These are phyloP conservation scores for Mus minutoides DNA, from an alignment of 2,797 vertebrate species.

Conservation along the genomic window DNA sequence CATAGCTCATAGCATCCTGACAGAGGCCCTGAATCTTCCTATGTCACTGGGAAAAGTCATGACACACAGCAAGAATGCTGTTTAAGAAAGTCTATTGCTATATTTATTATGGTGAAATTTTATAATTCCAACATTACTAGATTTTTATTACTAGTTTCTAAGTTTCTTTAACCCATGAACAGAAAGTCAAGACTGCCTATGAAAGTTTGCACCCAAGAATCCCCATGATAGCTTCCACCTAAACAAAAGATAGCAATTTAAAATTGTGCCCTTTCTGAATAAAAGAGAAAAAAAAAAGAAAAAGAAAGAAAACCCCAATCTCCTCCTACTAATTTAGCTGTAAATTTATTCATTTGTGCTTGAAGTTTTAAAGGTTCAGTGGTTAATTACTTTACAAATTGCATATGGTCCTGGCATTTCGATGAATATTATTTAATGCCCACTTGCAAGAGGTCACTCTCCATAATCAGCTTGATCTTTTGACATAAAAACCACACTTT, in stretches of 20 bases:
- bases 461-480: neutral
- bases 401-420: neutral
- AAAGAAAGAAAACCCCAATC: neutral
- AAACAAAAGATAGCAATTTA: neutral
- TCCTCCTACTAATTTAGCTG: neutral
- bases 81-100: neutral
- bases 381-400: conserved; percentile 47
- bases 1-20: fast-evolving
- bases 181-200: neutral
- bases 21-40: neutral
- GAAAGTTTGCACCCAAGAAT: neutral
- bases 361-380: conserved; percentile 16
- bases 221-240: neutral
- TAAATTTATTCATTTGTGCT: conserved; percentile 31
- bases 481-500: neutral
- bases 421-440: conserved; percentile 42
- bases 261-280: neutral
- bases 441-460: neutral
- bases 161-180: neutral
- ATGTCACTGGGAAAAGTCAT: neutral
- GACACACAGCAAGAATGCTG: neutral
- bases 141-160: conserved; percentile 53
- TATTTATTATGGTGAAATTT: neutral
- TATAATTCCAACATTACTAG: neutral
- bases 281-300: neutral